Percentiles rank a stretch among this genome's conserved stretches.
These are phyloP conservation scores for Pandemis cinnamomeana DNA, from an alignment of 2,888 invertebrate genomes.

Conservation along the genomic window DNA sequence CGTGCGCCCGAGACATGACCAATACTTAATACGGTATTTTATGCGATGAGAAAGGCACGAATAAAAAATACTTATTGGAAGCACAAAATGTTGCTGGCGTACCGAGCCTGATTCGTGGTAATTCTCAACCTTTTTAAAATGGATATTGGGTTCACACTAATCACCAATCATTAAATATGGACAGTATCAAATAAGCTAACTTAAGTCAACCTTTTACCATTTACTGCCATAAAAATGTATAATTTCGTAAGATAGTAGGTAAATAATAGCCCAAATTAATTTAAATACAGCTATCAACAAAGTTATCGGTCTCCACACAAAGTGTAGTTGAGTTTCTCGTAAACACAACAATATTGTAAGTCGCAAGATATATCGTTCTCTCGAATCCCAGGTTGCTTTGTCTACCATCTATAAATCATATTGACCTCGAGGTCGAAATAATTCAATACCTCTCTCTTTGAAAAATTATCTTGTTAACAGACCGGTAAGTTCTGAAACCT, in stretches of 20 bases:
- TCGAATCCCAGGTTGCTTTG: slow-evolving; percentile 28
- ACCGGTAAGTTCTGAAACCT: slow-evolving; percentile 17
- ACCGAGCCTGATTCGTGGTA: background rate
- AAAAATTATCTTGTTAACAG: slow-evolving; percentile 46
- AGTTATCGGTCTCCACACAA: slow-evolving; percentile 13
- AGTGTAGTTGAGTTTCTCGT: slow-evolving; percentile 19
- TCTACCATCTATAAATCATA: slow-evolving; percentile 60
- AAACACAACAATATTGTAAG: slow-evolving; percentile 23
- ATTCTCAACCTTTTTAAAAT: background rate
- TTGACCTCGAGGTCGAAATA: slow-evolving; percentile 61
- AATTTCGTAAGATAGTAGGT: slow-evolving; percentile 12
- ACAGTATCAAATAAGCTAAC: background rate
- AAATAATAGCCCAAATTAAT: slow-evolving; percentile 27
- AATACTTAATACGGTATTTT: background rate
- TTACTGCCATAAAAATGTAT: background rate
- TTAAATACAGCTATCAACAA: slow-evolving; percentile 16
- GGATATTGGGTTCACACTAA: background rate
- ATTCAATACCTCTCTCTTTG: slow-evolving; percentile 57
- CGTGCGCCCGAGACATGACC: background rate
- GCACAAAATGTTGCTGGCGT: background rate
- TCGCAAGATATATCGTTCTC: slow-evolving; percentile 38
- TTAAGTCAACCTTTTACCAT: slow-evolving; percentile 9
- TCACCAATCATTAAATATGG: background rate
- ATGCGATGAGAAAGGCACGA: background rate
- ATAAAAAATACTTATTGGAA: background rate